These are phyloP conservation scores for Antennarius striatus DNA, from an alignment of 2,113 vertebrate genomes.

Conservation along the genomic window DNA sequence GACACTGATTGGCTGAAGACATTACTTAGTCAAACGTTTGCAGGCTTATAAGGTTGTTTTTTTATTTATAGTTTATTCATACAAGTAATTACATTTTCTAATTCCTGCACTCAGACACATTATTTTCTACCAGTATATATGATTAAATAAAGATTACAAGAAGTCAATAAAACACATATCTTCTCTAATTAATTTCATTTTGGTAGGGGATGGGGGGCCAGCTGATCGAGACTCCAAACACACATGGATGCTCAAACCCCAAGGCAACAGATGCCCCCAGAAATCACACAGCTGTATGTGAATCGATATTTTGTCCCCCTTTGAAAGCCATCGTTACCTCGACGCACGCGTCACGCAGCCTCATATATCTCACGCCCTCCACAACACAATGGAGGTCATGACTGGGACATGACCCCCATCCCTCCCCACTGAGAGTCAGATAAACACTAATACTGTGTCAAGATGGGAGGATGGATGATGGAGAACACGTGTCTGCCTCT, in stretches of 20 bases:
- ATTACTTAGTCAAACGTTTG: background rate
- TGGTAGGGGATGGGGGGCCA: constrained; percentile 5
- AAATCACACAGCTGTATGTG: constrained; percentile 51
- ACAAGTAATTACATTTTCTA: background rate
- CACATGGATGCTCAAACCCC: constrained; percentile 26
- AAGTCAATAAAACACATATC: constrained; percentile 19
- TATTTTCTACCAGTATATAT: constrained; percentile 21
- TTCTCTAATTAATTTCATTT: constrained; percentile 27
- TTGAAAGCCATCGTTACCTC: constrained; percentile 43
- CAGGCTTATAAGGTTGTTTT: no score
- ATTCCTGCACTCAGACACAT: background rate
- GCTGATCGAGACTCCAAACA: constrained; percentile 46
- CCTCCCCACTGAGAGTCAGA: constrained; percentile 34
- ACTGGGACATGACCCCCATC: constrained; percentile 63
- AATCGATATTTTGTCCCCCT: constrained; percentile 67
- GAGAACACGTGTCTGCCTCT: background rate
- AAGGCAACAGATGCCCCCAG: constrained; percentile 63
- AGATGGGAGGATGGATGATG: constrained; percentile 10
- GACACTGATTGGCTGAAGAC: background rate
- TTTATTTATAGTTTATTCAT: no score
- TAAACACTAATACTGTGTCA: constrained; percentile 43
- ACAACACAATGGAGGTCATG: constrained; percentile 66
- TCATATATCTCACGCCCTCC: constrained; percentile 49
- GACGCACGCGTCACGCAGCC: background rate
- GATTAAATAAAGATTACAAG: constrained; percentile 14